Conservation (phyloP, 2,888 invertebrate genomes). For the Tetanocera ferruginea region DNA sequence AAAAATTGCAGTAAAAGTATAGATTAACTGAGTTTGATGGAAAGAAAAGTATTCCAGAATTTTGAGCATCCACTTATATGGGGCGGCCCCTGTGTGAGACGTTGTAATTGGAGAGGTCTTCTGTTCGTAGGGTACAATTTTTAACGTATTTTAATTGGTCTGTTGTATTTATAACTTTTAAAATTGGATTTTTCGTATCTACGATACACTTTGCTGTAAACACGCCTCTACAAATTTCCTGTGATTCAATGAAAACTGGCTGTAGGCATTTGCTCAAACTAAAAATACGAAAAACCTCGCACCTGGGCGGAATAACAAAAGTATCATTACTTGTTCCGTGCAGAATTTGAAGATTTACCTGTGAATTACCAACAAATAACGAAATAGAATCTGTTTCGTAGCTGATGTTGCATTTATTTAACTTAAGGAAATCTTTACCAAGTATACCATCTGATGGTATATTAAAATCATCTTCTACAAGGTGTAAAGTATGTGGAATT, state of each 20-base stretch:
- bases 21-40: too few relatives aligned
- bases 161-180: background rate
- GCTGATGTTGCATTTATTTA: slow-evolving; percentile 15
- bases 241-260: slow-evolving; percentile 26
- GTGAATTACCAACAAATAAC: background rate
- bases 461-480: slow-evolving; percentile 25
- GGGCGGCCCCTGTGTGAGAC: too few relatives aligned
- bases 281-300: slow-evolving; percentile 32
- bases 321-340: slow-evolving; percentile 11
- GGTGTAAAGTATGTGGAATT: slow-evolving; percentile 23
- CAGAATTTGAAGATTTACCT: slow-evolving; percentile 16
- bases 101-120: too few relatives aligned
- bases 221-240: slow-evolving; percentile 25
- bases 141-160: too few relatives aligned
- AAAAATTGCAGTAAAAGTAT: too few relatives aligned
- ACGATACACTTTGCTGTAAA: slow-evolving; percentile 11
- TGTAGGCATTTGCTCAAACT: background rate
- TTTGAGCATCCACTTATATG: too few relatives aligned
- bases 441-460: slow-evolving; percentile 27
- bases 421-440: slow-evolving; percentile 34
- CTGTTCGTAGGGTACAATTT: too few relatives aligned
- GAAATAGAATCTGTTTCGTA: slow-evolving; percentile 25
- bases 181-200: background rate
- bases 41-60: too few relatives aligned
- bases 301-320: slow-evolving; percentile 28